Percentiles rank a stretch among this genome's conserved stretches.
These are phyloP conservation scores for Holcopasites calliopsidis DNA, from an alignment of 1,140 invertebrate genomes.

Conservation along the genomic window DNA sequence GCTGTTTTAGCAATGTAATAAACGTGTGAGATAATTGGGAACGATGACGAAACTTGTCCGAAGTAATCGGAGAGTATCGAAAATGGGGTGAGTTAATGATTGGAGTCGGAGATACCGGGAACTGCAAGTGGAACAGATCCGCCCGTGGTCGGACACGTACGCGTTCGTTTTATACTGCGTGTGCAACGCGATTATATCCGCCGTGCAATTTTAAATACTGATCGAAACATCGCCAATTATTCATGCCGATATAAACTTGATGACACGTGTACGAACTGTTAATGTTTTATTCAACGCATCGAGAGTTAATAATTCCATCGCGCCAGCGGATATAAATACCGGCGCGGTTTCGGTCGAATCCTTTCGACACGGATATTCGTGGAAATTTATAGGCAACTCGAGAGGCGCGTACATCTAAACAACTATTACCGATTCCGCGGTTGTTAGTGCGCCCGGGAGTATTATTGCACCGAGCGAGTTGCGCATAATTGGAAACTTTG, in stretches of 20 bases:
- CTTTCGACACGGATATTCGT: slow-evolving; percentile 33
- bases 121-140: not conserved
- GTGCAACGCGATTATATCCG: not conserved
- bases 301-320: not conserved
- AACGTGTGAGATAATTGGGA: too few species aligned
- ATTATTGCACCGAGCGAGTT: slow-evolving; percentile 1
- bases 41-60: too few species aligned
- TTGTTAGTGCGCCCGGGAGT: not conserved
- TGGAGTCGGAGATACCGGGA: not conserved
- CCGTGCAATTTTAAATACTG: not conserved
- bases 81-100: too few species aligned
- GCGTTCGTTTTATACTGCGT: too few species aligned
- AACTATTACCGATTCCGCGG: not conserved
- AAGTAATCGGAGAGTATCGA: too few species aligned
- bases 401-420: not conserved
- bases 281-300: not conserved
- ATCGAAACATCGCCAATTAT: not conserved
- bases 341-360: not conserved
- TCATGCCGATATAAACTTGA: not conserved
- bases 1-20: too few species aligned
- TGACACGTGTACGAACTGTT: not conserved
- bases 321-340: not conserved
- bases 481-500: slow-evolving; percentile 23
- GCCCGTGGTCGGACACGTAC: not conserved
- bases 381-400: slow-evolving; percentile 29